Base-by-base conservation (phyloP, 2,797 vertebrate genomes). In the Parotocinclus haroldoi region DNA sequence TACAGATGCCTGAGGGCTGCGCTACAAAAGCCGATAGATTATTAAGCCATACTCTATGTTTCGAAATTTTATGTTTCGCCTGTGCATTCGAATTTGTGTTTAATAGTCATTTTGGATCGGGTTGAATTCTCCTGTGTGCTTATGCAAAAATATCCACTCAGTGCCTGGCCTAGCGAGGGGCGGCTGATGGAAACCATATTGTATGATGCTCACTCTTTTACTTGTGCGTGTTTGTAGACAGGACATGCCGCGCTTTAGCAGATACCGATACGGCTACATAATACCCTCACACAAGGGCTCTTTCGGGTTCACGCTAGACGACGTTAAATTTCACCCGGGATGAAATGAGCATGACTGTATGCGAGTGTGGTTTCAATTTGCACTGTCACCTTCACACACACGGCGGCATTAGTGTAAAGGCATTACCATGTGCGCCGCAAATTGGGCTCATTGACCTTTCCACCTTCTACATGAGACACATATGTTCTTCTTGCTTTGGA, bases 361-460 rank as follows among this genome's bases (percentile, higher is more conserved):
- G 44, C n/a, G 48, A 48, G 36, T 54, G 51, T 39, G 44, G 42
- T 48, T 57, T 13, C 50, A 48, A 59, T 68, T 68, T 68, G 52
- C 66, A 48, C n/a, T 61, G 16, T 48, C 53, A 17, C 58, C 48
- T 56, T 52, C 57, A 62, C 37, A 62, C 56, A 69, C 67, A 59
- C 38, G 18, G 60, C 16, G 18, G 57, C 51, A 10, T 39, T 17
- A 60, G 42, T 58, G 67, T 57, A 55, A 42, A 52, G 59, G 46
- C 40, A 56, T 61, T 61, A 66, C 66, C 14, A 39, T 55, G 53
- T 66, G 66, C 56, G 68, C 56, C 51, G 66, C 48, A 76, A 68
- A 68, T 76, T 58, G 72, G 59, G 66, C 70, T 73, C 69, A 58
- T 71, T 78, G 76, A 78, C 68, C 64, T 70, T 71, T 69, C 48